phyloP scores from a whole-genome alignment of 2,888 invertebrate species.

The Protophormia terraenovae region DNA sequence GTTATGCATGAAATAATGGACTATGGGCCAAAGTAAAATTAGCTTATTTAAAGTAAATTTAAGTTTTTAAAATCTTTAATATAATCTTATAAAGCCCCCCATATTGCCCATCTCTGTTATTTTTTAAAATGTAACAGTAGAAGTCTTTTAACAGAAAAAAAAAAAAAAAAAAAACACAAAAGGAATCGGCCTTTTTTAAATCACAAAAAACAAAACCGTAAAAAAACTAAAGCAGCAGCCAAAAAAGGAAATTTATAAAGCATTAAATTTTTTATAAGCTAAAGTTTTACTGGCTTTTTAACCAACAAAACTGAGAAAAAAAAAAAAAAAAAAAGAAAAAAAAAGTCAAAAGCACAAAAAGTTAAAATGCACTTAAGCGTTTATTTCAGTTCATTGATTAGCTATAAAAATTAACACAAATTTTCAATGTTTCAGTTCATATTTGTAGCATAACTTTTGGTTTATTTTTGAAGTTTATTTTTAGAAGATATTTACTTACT shows the following conservation, averaged over 20 bases:
- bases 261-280: not conserved
- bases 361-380: conserved; percentile 6
- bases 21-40: conserved; percentile 20
- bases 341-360: no score
- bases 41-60: no score
- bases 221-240: not conserved
- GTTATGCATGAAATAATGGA: conserved; percentile 48
- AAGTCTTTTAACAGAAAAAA: not conserved
- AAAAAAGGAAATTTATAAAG: not conserved
- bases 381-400: conserved; percentile 47
- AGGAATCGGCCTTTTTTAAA: not conserved
- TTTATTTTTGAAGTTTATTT: not conserved
- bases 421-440: conserved; percentile 4
- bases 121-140: not conserved
- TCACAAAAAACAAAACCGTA: not conserved
- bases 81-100: not conserved
- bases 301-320: not conserved
- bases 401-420: conserved; percentile 9
- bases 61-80: no score
- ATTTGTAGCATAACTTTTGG: not conserved
- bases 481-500: not conserved
- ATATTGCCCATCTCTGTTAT: not conserved
- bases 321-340: not conserved
- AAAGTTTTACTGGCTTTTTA: not conserved
- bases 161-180: not conserved